Conservation (phyloP, 2,888 invertebrate genomes). For the Nemotelus pantherinus region DNA sequence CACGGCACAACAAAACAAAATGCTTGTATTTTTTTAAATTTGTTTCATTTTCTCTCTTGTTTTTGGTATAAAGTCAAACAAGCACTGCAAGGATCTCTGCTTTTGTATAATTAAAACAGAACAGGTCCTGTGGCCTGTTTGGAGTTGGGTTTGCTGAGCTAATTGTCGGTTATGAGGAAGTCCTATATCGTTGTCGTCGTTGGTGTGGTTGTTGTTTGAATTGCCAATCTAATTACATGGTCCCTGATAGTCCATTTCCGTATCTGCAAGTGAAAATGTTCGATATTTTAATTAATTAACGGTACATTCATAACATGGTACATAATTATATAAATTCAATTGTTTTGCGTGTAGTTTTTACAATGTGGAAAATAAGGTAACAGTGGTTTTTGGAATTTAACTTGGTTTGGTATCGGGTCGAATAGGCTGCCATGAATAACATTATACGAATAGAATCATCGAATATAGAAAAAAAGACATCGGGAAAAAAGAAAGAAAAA, state of each 20-base stretch:
- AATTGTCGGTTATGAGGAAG: constrained; percentile 31
- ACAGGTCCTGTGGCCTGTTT: constrained; percentile 37
- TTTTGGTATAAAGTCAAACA: constrained; percentile 39
- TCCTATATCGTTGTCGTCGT: constrained; percentile 13
- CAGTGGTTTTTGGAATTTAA: too few species aligned
- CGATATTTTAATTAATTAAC: too few species aligned
- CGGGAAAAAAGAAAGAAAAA: too few species aligned
- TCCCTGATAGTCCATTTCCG: constrained; percentile 46
- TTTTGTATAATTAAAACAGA: constrained; percentile 32
- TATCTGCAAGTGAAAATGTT: constrained; percentile 44
- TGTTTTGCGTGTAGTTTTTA: too few species aligned
- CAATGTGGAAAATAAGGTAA: too few species aligned
- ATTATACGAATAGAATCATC: too few species aligned
- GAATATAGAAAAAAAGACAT: too few species aligned
- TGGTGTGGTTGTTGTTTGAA: neutral
- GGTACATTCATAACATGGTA: too few species aligned
- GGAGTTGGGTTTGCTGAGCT: constrained; percentile 39
- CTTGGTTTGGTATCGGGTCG: too few species aligned
- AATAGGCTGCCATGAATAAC: too few species aligned
- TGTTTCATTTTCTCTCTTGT: constrained; percentile 4
- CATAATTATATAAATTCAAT: too few species aligned
- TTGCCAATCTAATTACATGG: constrained; percentile 42
- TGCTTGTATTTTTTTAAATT: constrained; percentile 23
- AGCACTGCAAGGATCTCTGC: constrained; percentile 35
- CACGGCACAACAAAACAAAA: constrained; percentile 8